Evolutionary conservation across 2,888 invertebrate species (phyloP), one percentile per base, ranked within the genome.

Genomic region (Gymnoscelis rufifasciata): DNA sequence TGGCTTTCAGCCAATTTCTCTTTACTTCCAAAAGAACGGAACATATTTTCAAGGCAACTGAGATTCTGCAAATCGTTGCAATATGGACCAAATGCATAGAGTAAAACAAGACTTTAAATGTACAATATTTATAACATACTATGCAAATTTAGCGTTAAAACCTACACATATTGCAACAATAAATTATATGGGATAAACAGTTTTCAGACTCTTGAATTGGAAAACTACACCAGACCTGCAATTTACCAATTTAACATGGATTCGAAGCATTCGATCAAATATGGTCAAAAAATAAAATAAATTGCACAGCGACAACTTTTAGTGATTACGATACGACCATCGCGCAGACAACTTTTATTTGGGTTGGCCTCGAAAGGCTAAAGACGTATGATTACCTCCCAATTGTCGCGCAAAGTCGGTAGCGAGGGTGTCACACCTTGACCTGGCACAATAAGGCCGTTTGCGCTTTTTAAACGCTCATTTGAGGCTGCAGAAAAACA

Each of bases 401-500:
- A 48, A 54, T 50, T 52, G 52, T 11, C 38, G 53, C 41, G 28
- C 10, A 33, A 29, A 42, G 47, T 26, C 36, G 42, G 8, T 12
- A 27, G 47, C 41, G 52, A 44, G 39, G 40, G 43, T 27, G 33
- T 27, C 28, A 33, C 47, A 46, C 54, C 54, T 55, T 56, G 57
- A 56, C 57, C 56, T 56, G 57, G 41, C 48, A 43, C 51, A 50
- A 52, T 54, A 54, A 54, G 52, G 51, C 47, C 46, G 54, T 52
- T 49, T 52, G 50, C 49, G 52, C 31, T 49, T 38, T 47, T 44
- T 49, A 52, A 60, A 59, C 54, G 56, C 43, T 51, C 56, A 61
- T 65, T 62, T 64, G 62, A 67, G 42, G 46, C 64, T 64, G 59
- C 52, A 68, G 69, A 60, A 68, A 67, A 74, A 74, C 76, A 59